Percentiles rank a stretch among this genome's conserved stretches.
These are phyloP conservation scores for Notothenia coriiceps DNA, from an alignment of 2,113 vertebrate genomes.

Conservation along the genomic window DNA sequence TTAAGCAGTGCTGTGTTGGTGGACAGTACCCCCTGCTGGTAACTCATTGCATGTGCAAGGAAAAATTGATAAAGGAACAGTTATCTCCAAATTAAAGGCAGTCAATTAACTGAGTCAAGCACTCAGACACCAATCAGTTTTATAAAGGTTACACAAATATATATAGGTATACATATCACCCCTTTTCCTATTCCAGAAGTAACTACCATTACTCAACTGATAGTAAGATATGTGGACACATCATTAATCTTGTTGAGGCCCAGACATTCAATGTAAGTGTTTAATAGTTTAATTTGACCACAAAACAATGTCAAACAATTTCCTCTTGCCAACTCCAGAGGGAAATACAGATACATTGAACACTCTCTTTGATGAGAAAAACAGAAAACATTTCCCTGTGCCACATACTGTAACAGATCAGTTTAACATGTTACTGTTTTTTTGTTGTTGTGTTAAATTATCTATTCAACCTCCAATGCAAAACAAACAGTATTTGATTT, in stretches of 20 bases:
- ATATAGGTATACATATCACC: neutral
- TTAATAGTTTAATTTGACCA: neutral
- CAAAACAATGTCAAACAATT: slow-evolving; percentile 9
- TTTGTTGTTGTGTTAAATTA: slow-evolving; percentile 16
- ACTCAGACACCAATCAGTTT: neutral
- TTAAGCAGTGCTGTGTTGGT: neutral
- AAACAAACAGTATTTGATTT: slow-evolving; percentile 20
- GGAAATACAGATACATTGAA: slow-evolving; percentile 49
- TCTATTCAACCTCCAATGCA: neutral
- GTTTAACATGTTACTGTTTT: neutral
- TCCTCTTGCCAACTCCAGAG: slow-evolving; percentile 42
- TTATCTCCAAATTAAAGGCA: no score
- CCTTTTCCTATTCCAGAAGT: neutral
- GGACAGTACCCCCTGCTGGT: slow-evolving; percentile 35
- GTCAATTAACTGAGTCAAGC: neutral
- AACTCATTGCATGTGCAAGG: neutral
- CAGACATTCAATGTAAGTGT: neutral
- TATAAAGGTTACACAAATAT: no score
- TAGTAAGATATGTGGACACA: neutral
- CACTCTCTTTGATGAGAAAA: neutral
- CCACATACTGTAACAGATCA: neutral
- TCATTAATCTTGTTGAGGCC: neutral
- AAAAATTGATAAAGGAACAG: no score
- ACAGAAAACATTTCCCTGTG: neutral
- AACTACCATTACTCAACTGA: neutral